phyloP scores from a whole-genome alignment of 2,888 invertebrate genomes.

The Augiades crinisus region DNA sequence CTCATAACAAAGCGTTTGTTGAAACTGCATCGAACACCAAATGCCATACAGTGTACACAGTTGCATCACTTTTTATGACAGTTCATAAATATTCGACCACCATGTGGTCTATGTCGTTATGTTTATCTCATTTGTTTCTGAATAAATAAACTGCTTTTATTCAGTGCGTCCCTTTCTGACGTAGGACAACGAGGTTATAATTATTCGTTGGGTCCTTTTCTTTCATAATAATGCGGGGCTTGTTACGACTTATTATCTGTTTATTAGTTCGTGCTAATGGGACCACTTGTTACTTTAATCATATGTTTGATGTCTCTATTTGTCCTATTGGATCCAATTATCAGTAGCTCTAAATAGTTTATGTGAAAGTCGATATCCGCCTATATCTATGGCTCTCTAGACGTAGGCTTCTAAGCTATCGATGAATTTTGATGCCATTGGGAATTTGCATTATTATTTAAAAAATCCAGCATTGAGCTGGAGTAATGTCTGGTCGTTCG shows the following conservation, averaged over 20 bases:
- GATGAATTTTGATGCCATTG: no score
- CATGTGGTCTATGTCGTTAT: constrained; percentile 47
- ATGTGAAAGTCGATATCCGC: no score
- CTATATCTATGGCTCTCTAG: no score
- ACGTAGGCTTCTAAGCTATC: no score
- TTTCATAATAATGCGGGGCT: constrained; percentile 31
- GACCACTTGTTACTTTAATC: constrained; percentile 26
- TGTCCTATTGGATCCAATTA: constrained; percentile 13
- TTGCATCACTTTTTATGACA: constrained; percentile 46
- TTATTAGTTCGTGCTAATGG: constrained; percentile 31
- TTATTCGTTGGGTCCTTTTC: constrained; percentile 13
- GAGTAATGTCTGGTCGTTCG: no score
- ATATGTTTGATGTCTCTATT: constrained; percentile 30
- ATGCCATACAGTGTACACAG: constrained; percentile 49
- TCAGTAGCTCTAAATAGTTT: no score
- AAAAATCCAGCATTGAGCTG: no score
- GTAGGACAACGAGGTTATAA: constrained; percentile 10
- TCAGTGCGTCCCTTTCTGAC: constrained; percentile 17
- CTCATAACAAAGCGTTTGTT: constrained; percentile 19
- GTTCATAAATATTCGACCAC: constrained; percentile 43
- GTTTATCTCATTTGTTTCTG: constrained; percentile 40
- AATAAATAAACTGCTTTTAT: constrained; percentile 35
- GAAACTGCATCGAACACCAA: constrained; percentile 24
- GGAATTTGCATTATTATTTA: no score
- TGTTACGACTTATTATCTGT: constrained; percentile 40